Evolutionary conservation across 2,113 vertebrate genomes (phyloP).

Genomic region (Apteryx owenii): DNA sequence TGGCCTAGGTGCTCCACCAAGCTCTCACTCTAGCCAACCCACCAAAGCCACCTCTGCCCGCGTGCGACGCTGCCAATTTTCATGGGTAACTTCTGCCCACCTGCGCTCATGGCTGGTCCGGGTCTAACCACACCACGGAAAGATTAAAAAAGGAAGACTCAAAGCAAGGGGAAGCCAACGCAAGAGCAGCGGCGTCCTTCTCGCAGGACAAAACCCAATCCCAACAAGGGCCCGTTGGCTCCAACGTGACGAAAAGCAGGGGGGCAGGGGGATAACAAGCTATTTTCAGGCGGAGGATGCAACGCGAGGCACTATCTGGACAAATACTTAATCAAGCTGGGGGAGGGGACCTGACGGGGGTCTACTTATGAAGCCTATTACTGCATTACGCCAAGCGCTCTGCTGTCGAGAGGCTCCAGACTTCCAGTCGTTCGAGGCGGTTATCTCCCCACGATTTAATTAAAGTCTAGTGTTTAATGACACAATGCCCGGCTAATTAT

Average conservation of each 20-base stretch:
- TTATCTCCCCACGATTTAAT: conserved; percentile 81
- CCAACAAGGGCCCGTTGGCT: background rate
- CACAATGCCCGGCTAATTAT: conserved; percentile 78
- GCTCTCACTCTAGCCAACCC: background rate
- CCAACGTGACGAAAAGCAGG: conserved; percentile 28
- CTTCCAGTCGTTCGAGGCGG: conserved; percentile 67
- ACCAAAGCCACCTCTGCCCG: background rate
- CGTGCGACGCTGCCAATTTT: fast-evolving
- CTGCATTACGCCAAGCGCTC: conserved; percentile 56
- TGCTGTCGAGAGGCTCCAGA: conserved; percentile 32
- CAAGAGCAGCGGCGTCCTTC: background rate
- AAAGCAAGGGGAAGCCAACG: fast-evolving
- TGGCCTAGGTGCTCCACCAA: background rate
- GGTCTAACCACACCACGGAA: background rate
- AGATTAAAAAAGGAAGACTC: background rate
- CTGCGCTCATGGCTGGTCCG: background rate
- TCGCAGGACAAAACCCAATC: background rate
- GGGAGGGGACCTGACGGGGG: conserved; percentile 20
- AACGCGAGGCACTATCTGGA: conserved; percentile 21
- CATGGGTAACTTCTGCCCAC: fast-evolving
- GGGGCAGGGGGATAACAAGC: background rate
- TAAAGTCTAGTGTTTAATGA: conserved; percentile 82
- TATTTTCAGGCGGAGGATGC: conserved; percentile 37
- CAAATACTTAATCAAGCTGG: conserved; percentile 50
- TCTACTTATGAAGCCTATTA: conserved; percentile 44